Evolutionary conservation across 2,797 vertebrate genomes (phyloP).

Genomic region (Notolepis coatsorum): DNA sequence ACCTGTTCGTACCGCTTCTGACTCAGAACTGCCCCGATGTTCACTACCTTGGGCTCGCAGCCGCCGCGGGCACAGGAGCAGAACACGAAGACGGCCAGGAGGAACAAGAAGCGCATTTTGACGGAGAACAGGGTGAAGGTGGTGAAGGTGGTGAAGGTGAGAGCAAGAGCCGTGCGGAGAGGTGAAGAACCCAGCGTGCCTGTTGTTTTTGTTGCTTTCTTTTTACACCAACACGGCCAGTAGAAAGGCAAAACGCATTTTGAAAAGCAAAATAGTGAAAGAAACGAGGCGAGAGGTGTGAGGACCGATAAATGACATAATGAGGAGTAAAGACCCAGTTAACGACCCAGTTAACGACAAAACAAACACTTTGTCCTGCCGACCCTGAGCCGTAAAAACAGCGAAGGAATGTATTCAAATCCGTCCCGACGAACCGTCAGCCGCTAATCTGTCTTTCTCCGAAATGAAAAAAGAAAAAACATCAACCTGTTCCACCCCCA

Average conservation of each 20-base stretch:
- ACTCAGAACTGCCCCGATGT: constrained; percentile 94
- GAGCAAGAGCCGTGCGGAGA: neutral
- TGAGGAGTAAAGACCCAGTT: neutral
- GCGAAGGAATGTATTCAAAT: neutral
- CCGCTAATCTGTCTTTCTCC: too few relatives aligned
- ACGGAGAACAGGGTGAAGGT: constrained; percentile 36
- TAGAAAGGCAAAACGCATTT: neutral
- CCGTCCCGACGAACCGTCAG: too few relatives aligned
- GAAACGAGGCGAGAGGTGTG: neutral
- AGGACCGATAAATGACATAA: neutral
- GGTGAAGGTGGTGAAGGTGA: constrained; percentile 17
- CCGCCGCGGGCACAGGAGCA: constrained; percentile 87
- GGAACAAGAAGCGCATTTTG: constrained; percentile 83
- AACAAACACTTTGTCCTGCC: neutral
- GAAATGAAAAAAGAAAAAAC: too few relatives aligned
- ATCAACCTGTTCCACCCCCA: too few relatives aligned
- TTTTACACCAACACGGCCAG: neutral
- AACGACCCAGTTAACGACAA: neutral
- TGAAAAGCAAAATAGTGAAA: neutral
- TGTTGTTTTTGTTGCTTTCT: neutral
- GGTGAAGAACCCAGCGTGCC: neutral
- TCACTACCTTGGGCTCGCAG: constrained; percentile 92
- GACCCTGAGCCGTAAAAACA: neutral
- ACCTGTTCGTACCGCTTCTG: constrained; percentile 94
- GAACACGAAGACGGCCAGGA: constrained; percentile 87